Conservation (phyloP, 2,888 invertebrate genomes). For the Callosobruchus maculatus region DNA sequence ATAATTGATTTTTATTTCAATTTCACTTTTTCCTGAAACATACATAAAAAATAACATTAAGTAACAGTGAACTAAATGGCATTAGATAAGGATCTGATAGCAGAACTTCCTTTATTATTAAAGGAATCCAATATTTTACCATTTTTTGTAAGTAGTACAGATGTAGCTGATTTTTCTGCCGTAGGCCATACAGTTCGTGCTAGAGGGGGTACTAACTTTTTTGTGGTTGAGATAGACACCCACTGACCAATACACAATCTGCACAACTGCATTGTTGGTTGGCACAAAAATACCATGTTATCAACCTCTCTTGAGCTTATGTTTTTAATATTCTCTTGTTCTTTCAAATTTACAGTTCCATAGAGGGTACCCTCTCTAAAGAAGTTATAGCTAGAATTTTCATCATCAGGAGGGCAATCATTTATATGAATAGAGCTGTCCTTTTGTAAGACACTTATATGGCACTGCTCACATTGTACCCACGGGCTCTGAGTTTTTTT, state of each 20-base stretch:
- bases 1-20: no score
- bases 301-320: conserved; percentile 50
- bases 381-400: conserved; percentile 27
- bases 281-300: conserved; percentile 59
- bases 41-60: neutral
- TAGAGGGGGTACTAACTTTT: conserved; percentile 33
- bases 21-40: no score
- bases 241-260: conserved; percentile 58
- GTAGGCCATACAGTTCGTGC: conserved; percentile 61
- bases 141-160: conserved; percentile 53
- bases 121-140: conserved; percentile 47
- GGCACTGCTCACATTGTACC: conserved; percentile 63
- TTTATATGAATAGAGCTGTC: conserved; percentile 57
- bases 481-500: conserved; percentile 57
- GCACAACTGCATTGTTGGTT: conserved; percentile 59
- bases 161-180: conserved; percentile 53
- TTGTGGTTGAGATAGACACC: conserved; percentile 45
- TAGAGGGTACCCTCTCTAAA: conserved; percentile 26
- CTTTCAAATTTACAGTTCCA: conserved; percentile 37
- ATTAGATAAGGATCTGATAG: no score
- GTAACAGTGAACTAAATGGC: neutral
- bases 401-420: conserved; percentile 52
- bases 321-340: conserved; percentile 49
- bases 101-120: no score
- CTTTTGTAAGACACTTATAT: conserved; percentile 55